Percentiles rank a stretch among this genome's conserved stretches.
phyloP scores from a whole-genome alignment of 2,113 vertebrate genomes.

The Hyaena hyaena region DNA sequence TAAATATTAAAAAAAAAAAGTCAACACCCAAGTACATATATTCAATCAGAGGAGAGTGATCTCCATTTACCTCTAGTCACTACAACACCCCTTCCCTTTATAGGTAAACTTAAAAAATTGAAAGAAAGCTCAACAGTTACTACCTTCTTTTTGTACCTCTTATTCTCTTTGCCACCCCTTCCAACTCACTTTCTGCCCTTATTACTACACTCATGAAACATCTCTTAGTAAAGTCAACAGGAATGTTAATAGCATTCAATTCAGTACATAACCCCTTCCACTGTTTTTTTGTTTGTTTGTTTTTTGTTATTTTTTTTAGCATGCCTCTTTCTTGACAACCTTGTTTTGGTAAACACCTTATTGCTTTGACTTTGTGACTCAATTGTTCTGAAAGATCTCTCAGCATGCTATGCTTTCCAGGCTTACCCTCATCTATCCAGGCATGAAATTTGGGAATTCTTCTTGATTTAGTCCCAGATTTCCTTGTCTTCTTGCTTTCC shows the following conservation, averaged over 20 bases:
- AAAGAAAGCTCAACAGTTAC: background rate
- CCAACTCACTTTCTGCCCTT: background rate
- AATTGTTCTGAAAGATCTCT: background rate
- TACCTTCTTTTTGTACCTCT: background rate
- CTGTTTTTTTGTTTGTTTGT: no score
- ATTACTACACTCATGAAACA: background rate
- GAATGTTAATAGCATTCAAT: background rate
- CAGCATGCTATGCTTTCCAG: background rate
- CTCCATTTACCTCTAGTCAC: background rate
- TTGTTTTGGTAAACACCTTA: background rate
- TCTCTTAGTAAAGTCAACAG: background rate
- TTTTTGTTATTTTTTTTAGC: background rate
- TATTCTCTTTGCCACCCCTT: background rate
- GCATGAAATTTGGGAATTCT: background rate
- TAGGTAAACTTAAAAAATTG: background rate
- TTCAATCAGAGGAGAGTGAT: background rate
- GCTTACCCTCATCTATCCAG: background rate
- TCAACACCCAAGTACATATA: background rate
- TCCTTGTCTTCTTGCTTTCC: background rate
- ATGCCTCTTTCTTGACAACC: background rate
- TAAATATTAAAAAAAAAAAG: background rate
- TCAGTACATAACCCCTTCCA: background rate
- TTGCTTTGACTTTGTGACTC: background rate
- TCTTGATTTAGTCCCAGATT: background rate
- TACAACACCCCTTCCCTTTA: background rate